phyloP scores from a whole-genome alignment of 2,888 invertebrate genomes.

The Troglohyphantes excavatus region DNA sequence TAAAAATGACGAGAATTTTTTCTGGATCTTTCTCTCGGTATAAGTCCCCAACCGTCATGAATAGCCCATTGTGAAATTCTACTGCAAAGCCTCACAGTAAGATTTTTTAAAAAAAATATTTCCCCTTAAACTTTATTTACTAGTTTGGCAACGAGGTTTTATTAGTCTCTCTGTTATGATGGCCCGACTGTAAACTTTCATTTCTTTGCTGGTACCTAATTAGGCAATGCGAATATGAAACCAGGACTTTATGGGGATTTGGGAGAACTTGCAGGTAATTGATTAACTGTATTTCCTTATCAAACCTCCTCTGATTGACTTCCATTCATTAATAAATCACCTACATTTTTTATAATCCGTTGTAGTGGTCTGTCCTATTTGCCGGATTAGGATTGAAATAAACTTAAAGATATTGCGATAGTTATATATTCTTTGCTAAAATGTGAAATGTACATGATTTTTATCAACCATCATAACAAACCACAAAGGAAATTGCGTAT shows the following conservation, averaged over 20 bases:
- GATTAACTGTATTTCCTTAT: neutral
- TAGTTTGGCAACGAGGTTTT: slow-evolving; percentile 32
- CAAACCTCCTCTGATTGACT: neutral
- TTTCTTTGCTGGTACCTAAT: slow-evolving; percentile 39
- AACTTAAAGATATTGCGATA: slow-evolving; percentile 8
- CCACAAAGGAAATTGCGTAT: too few relatives aligned
- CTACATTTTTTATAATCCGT: neutral
- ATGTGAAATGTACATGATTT: neutral
- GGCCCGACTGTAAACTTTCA: slow-evolving; percentile 51
- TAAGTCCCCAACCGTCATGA: too few relatives aligned
- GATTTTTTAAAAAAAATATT: neutral
- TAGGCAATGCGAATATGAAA: slow-evolving; percentile 66
- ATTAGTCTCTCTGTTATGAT: slow-evolving; percentile 44
- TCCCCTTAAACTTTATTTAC: neutral
- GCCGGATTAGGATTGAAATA: slow-evolving; percentile 64
- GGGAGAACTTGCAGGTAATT: slow-evolving; percentile 61
- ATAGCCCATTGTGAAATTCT: neutral
- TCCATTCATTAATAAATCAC: neutral
- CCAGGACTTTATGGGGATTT: slow-evolving; percentile 74
- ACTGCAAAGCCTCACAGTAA: neutral
- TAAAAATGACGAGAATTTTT: too few relatives aligned
- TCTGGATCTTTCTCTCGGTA: too few relatives aligned
- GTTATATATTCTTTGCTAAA: neutral
- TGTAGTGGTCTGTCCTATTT: slow-evolving; percentile 1
- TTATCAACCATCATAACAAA: neutral